A percentile compares a stretch with the other conserved stretches of the same genome.
Evolutionary conservation across 2,797 vertebrate species (phyloP).

Genomic region (Gambusia yucatana): DNA sequence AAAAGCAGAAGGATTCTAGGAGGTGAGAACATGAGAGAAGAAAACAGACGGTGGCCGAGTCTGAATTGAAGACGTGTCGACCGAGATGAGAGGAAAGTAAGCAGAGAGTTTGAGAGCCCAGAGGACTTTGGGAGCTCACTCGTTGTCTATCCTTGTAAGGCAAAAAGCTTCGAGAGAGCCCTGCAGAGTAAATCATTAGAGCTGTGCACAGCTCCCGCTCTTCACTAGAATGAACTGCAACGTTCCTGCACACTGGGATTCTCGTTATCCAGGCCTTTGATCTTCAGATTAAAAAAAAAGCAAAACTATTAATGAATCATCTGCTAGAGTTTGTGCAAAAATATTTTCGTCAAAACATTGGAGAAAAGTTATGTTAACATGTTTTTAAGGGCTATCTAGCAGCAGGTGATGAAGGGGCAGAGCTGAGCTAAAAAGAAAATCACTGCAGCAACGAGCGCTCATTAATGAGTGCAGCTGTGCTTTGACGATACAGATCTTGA

Average conservation of each 20-base stretch:
- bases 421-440: background rate
- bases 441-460: background rate
- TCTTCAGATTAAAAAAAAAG: background rate
- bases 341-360: background rate
- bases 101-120: constrained; percentile 35
- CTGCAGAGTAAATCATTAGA: constrained; percentile 65
- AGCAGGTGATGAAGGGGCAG: background rate
- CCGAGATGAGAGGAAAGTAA: constrained; percentile 46
- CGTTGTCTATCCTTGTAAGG: constrained; percentile 78
- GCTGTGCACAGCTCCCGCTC: constrained; percentile 51
- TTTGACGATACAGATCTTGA: constrained; percentile 24
- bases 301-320: background rate
- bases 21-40: constrained; percentile 19
- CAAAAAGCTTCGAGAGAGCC: constrained; percentile 70
- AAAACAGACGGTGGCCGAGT: constrained; percentile 22
- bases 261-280: constrained; percentile 6
- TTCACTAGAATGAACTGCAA: constrained; percentile 27
- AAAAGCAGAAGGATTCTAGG: background rate
- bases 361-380: background rate
- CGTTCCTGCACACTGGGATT: background rate
- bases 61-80: constrained; percentile 55
- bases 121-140: constrained; percentile 59
- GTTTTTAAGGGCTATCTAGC: constrained; percentile 1
- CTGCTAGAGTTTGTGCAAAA: background rate
- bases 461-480: constrained; percentile 7